These are phyloP conservation scores for Parazoanthus atlanticus DNA, from an alignment of 92 coral and sea anemone genomes.

Conservation along the genomic window DNA sequence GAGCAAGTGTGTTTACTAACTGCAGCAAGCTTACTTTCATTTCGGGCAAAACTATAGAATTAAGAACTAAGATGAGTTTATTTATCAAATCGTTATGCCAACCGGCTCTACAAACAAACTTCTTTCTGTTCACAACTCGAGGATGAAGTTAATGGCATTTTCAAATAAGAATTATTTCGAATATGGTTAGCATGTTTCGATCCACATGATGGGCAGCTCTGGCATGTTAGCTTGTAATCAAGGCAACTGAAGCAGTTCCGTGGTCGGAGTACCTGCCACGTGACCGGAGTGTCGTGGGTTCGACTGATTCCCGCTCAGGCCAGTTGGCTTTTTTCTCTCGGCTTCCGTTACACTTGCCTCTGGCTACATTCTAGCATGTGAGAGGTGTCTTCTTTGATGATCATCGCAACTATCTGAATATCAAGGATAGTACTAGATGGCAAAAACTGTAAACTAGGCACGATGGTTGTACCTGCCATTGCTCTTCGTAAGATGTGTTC, in stretches of 20 bases:
- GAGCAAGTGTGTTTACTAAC: neutral
- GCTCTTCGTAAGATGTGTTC: constrained; percentile 66
- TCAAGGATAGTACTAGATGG: neutral
- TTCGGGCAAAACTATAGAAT: no score
- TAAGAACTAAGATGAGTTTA: no score
- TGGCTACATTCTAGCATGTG: neutral
- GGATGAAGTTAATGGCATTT: no score
- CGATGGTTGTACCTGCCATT: constrained; percentile 54
- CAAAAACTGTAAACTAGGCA: neutral
- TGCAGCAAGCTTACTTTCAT: no score
- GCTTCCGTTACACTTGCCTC: neutral
- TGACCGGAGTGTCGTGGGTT: no score
- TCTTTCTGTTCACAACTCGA: neutral
- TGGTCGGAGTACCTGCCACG: neutral
- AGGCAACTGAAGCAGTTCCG: neutral
- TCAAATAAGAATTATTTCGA: neutral
- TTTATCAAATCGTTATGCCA: no score
- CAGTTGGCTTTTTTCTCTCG: neutral
- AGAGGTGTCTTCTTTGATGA: neutral
- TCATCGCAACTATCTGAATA: neutral
- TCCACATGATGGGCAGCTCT: neutral
- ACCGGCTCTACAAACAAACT: neutral
- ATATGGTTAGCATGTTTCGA: neutral
- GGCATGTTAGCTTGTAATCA: no score
- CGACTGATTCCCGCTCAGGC: neutral